Conservation (phyloP, 1,140 invertebrate genomes). For the Micrasema minimum region DNA sequence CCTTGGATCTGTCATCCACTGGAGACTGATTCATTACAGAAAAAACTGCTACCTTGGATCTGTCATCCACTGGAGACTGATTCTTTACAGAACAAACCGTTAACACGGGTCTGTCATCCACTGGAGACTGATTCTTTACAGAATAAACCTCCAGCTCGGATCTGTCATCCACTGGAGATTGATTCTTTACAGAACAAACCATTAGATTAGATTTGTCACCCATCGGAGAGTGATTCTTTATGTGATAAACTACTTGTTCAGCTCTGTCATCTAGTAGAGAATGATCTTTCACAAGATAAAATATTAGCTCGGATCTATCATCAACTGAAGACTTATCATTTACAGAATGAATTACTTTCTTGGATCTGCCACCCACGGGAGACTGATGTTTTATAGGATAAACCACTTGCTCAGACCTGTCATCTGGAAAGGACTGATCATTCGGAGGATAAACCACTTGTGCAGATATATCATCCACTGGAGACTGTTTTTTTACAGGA, state of each 20-base stretch:
- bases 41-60: background rate
- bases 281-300: too few species aligned
- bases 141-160: too few species aligned
- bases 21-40: background rate
- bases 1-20: background rate
- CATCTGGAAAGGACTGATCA: background rate
- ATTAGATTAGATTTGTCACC: too few species aligned
- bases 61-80: background rate
- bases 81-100: background rate
- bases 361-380: background rate
- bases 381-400: too few species aligned
- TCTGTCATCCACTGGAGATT: too few species aligned
- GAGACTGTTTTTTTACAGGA: too few species aligned
- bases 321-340: background rate
- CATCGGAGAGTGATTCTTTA: too few species aligned
- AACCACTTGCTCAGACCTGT: too few species aligned
- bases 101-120: background rate
- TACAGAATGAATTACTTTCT: background rate
- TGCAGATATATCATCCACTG: background rate
- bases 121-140: background rate
- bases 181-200: too few species aligned
- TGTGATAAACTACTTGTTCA: background rate
- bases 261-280: background rate
- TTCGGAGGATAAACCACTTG: background rate
- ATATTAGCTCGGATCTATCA: too few species aligned